phyloP scores from a whole-genome alignment of 1,140 invertebrate species.

The Notospermus geniculatus region DNA sequence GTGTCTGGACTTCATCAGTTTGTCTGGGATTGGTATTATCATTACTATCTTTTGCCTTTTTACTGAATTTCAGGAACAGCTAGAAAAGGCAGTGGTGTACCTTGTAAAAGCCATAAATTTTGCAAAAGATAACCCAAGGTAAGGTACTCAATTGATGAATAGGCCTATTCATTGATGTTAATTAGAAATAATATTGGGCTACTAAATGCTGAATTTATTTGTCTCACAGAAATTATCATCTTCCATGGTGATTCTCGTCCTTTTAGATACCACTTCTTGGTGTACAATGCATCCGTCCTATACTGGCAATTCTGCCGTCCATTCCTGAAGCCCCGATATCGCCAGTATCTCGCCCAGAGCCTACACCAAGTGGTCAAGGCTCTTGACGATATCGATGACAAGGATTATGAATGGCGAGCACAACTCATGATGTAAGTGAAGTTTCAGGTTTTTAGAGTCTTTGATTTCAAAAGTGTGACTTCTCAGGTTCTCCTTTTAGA shows the following conservation, averaged over 20 bases:
- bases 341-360: slow-evolving; percentile 44
- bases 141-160: neutral
- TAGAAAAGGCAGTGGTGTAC: slow-evolving; percentile 53
- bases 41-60: too few relatives aligned
- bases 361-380: slow-evolving; percentile 52
- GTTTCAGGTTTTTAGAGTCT: neutral
- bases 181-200: slow-evolving; percentile 1
- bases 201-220: slow-evolving; percentile 8
- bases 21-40: too few relatives aligned
- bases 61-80: slow-evolving; percentile 36
- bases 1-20: too few relatives aligned
- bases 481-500: too few relatives aligned
- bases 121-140: slow-evolving; percentile 51
- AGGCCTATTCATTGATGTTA: too few relatives aligned
- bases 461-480: too few relatives aligned
- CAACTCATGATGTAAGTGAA: slow-evolving; percentile 55
- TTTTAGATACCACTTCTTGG: slow-evolving; percentile 53
- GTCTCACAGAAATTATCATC: slow-evolving; percentile 7
- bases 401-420: slow-evolving; percentile 52
- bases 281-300: slow-evolving; percentile 56
- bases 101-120: slow-evolving; percentile 53
- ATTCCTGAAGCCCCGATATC: slow-evolving; percentile 49
- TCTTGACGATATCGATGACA: slow-evolving; percentile 53
- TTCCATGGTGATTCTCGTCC: too few relatives aligned
- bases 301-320: slow-evolving; percentile 54